These are phyloP conservation scores for Polyommatus iphigenia DNA, from an alignment of 2,888 invertebrate species.

Conservation along the genomic window DNA sequence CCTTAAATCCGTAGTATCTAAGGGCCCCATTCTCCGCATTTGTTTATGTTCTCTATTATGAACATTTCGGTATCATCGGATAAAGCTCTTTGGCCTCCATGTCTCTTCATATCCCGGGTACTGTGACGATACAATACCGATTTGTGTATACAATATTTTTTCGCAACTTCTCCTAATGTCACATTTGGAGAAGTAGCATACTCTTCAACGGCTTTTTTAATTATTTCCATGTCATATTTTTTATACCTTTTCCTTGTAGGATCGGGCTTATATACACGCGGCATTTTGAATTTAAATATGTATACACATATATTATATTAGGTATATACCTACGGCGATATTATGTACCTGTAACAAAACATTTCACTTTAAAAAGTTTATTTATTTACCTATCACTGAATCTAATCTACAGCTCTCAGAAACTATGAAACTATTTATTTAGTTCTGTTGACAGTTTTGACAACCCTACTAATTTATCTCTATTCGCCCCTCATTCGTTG, in stretches of 20 bases:
- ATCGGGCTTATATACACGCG: neutral
- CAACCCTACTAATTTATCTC: conserved; percentile 29
- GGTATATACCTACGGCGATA: neutral
- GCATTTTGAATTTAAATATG: neutral
- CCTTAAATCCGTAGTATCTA: no score
- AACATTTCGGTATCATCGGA: no score
- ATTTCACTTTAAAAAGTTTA: no score
- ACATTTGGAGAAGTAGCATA: neutral
- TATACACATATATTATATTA: neutral
- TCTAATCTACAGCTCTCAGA: no score
- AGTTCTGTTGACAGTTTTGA: conserved; percentile 29
- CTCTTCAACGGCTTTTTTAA: neutral
- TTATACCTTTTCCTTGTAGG: neutral
- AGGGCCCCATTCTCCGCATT: no score
- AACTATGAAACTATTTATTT: conserved; percentile 8
- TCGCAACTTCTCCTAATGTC: neutral
- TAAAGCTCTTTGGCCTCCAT: no score
- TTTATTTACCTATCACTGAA: no score
- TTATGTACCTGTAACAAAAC: no score
- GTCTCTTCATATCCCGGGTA: no score
- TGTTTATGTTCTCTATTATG: no score
- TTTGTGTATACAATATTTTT: no score
- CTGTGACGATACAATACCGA: no score
- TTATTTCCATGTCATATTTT: neutral
- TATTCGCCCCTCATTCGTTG: conserved; percentile 24